A percentile compares a stretch with the other conserved stretches of the same genome.
Evolutionary conservation across 2,888 invertebrate genomes (phyloP).

Genomic region (Elysia crispata): DNA sequence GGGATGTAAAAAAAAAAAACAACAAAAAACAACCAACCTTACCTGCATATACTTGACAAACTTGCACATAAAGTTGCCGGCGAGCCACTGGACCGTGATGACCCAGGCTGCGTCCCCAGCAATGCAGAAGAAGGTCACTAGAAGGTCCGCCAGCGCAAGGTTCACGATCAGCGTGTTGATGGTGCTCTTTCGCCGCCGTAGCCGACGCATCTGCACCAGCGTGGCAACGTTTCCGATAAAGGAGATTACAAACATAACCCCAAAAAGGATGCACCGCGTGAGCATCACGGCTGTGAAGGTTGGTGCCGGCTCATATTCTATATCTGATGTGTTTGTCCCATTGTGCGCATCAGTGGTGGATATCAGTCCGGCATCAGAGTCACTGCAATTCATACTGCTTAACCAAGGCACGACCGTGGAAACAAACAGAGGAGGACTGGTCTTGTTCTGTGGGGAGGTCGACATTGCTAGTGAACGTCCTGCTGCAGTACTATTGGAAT

Average conservation of each 20-base stretch:
- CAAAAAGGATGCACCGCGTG: slow-evolving; percentile 84
- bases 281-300: slow-evolving; percentile 79
- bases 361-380: too few relatives aligned
- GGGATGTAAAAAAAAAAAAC: background rate
- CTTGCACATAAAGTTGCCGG: slow-evolving; percentile 87
- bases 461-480: too few relatives aligned
- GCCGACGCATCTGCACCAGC: slow-evolving; percentile 85
- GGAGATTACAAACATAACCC: slow-evolving; percentile 85
- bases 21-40: slow-evolving; percentile 5
- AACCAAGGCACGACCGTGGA: too few relatives aligned
- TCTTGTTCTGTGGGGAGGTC: too few relatives aligned
- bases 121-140: slow-evolving; percentile 89
- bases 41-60: slow-evolving; percentile 86
- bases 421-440: too few relatives aligned
- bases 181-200: slow-evolving; percentile 77
- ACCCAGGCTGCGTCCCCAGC: slow-evolving; percentile 90
- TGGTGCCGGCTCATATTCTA: slow-evolving; percentile 22
- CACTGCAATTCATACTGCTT: too few relatives aligned
- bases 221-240: slow-evolving; percentile 87
- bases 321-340: background rate
- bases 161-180: slow-evolving; percentile 87
- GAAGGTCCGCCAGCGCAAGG: slow-evolving; percentile 88
- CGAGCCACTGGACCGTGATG: slow-evolving; percentile 88
- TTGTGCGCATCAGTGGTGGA: background rate
- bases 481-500: too few relatives aligned